Percentiles rank a stretch among this genome's conserved stretches.
phyloP scores from a whole-genome alignment of 2,113 vertebrate genomes.

The Archilochus colubris region DNA sequence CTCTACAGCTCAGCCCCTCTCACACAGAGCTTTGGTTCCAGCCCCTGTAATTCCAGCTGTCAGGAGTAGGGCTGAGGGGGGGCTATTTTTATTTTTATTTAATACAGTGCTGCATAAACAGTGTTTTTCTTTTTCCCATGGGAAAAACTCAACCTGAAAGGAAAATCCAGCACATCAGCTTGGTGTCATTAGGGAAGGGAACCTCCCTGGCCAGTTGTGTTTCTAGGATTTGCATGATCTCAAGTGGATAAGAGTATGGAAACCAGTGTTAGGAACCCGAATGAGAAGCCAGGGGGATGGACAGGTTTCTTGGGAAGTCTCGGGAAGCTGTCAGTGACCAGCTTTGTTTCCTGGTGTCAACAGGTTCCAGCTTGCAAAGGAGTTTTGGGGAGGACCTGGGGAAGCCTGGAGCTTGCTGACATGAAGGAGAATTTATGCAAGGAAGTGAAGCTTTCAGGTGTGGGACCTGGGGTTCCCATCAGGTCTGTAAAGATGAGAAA shows the following conservation, averaged over 20 bases:
- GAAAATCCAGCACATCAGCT: background rate
- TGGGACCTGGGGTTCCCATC: accelerated
- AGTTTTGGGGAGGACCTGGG: background rate
- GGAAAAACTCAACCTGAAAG: background rate
- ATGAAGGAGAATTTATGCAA: accelerated
- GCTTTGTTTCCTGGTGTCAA: accelerated
- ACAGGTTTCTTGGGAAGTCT: background rate
- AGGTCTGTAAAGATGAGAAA: accelerated
- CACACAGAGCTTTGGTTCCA: background rate
- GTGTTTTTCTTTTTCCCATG: background rate
- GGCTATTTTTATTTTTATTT: background rate
- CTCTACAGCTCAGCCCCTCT: background rate
- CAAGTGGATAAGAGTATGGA: background rate
- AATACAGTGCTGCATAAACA: background rate
- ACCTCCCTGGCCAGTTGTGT: background rate
- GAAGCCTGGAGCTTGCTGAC: background rate
- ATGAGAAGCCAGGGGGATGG: background rate
- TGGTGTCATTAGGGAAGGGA: background rate
- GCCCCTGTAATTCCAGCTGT: background rate
- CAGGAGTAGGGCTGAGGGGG: too few relatives aligned
- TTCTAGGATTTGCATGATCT: background rate
- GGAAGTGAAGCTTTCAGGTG: background rate
- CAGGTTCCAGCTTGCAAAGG: background rate
- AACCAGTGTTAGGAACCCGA: background rate
- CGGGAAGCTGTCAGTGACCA: background rate